Conservation (phyloP, 2,888 invertebrate genomes). For the Choreutis nemorana region DNA sequence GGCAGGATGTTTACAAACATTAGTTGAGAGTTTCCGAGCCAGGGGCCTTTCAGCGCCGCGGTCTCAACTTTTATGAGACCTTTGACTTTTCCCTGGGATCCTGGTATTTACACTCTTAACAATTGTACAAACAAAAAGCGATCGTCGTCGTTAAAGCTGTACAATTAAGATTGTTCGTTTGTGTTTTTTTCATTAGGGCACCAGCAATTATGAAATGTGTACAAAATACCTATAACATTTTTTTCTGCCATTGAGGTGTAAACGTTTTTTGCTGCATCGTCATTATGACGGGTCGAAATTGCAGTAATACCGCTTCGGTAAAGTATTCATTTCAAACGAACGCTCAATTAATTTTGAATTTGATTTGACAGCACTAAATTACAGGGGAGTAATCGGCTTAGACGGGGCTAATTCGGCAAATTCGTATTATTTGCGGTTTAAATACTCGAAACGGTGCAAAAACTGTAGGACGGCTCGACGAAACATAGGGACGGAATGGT, state of each 20-base stretch:
- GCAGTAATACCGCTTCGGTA: conserved; percentile 36
- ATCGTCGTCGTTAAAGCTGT: too few relatives aligned
- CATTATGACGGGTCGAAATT: conserved; percentile 49
- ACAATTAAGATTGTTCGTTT: too few relatives aligned
- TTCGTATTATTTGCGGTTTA: not conserved
- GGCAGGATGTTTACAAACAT: conserved; percentile 51
- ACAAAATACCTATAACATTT: too few relatives aligned
- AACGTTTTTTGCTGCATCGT: conserved; percentile 47
- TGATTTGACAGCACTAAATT: conserved; percentile 51
- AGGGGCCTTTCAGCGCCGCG: conserved; percentile 19
- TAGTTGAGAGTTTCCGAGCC: conserved; percentile 18
- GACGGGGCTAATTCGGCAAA: conserved; percentile 7
- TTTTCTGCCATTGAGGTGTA: conserved; percentile 30
- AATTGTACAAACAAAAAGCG: too few relatives aligned
- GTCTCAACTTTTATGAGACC: conserved; percentile 21
- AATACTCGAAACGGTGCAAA: not conserved
- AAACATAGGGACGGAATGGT: not conserved
- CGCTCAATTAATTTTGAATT: conserved; percentile 50
- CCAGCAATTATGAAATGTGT: too few relatives aligned
- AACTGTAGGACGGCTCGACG: not conserved
- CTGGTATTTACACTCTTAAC: too few relatives aligned
- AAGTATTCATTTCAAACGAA: conserved; percentile 30
- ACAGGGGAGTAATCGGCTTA: conserved; percentile 23
- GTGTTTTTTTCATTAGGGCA: too few relatives aligned
- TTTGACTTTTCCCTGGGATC: conserved; percentile 24